Evolutionary conservation across 2,113 vertebrate genomes (phyloP), one percentile per base, ranked within the genome.

Genomic region (Callithrix jacchus): DNA sequence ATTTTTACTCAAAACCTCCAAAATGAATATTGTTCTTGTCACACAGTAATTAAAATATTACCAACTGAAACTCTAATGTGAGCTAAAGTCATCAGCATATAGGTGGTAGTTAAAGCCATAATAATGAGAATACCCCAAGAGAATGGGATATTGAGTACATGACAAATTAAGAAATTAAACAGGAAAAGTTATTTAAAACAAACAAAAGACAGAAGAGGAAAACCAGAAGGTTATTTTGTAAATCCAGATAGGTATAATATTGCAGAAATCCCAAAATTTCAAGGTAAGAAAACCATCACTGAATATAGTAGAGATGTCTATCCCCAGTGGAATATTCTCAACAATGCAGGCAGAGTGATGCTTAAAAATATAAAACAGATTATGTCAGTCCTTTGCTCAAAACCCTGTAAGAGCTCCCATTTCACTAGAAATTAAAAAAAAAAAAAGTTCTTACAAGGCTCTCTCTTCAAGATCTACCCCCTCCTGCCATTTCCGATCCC

Each of bases 1-100:
- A 66, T 66, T 93, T 87, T 91, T 64, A 90, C 35, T 90, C 79
- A 91, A 68, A 84, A 81, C 32, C 71, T 81, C 47, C 71, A 93
- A 91, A 74, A 91, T 86, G 49, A 81, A 82, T 87, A 94, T 6
- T 77, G n/a, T 25, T 80, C 18, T 88, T 70, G 0, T 45, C 64
- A 87, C 45, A 47, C 0, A 91, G 11, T 86, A 58, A 47, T 93
- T 94, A 61, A 54, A n/a, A 56, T 76, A 82, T 76, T 91, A 96
- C 73, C 85, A 84, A 54, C 73, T 76, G 14, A 23, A 52, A 94
- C 45, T 89, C 30, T 92, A 87, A 93, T 64, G n/a, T 91, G 56
- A 95, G 18, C 20, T 64, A 89, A 25, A 64, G 16, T 66, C 30
- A 82, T 35, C 79, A 77, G 21, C 42, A 92, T 66, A 52, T 1